Conservation (phyloP, 2,113 vertebrate genomes). For the Corythaixoides concolor region DNA sequence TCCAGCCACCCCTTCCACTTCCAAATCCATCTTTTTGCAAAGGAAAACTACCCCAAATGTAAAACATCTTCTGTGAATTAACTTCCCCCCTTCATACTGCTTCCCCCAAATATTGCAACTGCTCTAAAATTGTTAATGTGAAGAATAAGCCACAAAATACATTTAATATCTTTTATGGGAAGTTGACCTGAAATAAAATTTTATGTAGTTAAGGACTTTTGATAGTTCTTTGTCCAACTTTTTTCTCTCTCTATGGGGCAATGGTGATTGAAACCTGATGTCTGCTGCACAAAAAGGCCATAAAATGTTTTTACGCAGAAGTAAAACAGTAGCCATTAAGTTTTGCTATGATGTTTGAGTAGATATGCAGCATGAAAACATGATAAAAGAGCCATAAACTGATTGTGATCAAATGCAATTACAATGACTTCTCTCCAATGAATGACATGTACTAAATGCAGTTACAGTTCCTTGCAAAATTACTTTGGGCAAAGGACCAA, state of each 20-base stretch:
- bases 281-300: conserved; percentile 66
- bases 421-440: conserved; percentile 77
- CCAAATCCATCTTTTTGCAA: neutral
- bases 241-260: conserved; percentile 66
- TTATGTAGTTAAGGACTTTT: conserved; percentile 77
- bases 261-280: conserved; percentile 81
- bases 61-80: conserved; percentile 69
- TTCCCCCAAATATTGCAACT: conserved; percentile 62
- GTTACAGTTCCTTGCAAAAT: conserved; percentile 79
- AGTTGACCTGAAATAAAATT: conserved; percentile 79
- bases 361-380: conserved; percentile 79
- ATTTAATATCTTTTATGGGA: conserved; percentile 79
- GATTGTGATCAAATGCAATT: conserved; percentile 81
- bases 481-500: conserved; percentile 82
- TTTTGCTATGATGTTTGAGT: conserved; percentile 78
- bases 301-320: conserved; percentile 81
- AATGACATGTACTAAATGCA: conserved; percentile 78
- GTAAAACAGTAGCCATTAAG: conserved; percentile 84
- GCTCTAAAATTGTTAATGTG: conserved; percentile 63
- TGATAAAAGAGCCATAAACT: conserved; percentile 80
- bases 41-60: conserved; percentile 28
- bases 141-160: conserved; percentile 72
- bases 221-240: conserved; percentile 77
- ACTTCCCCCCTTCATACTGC: conserved; percentile 51
- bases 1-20: neutral